Conservation (phyloP, 1,140 invertebrate species). For the Mizuhopecten yessoensis region DNA sequence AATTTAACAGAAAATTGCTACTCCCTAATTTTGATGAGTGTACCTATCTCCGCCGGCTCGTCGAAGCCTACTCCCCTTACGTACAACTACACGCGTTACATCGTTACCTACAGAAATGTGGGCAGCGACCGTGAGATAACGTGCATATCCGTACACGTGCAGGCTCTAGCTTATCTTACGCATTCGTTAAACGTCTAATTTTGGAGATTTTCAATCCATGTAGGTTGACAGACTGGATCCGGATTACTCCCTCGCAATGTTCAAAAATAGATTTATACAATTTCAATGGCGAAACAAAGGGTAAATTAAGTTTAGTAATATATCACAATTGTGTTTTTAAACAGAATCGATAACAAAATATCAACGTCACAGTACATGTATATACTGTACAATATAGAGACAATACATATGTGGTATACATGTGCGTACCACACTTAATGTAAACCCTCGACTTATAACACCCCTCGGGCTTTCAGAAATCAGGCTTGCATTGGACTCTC, state of each 20-base stretch:
- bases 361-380: too few relatives aligned
- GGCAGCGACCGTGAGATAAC: neutral
- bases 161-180: neutral
- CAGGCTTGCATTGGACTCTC: too few relatives aligned
- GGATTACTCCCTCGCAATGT: neutral
- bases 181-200: conserved; percentile 2
- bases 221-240: neutral
- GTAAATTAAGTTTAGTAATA: too few relatives aligned
- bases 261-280: too few relatives aligned
- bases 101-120: neutral
- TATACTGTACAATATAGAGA: too few relatives aligned
- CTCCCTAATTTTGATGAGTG: conserved; percentile 7
- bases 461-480: too few relatives aligned
- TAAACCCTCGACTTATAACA: too few relatives aligned
- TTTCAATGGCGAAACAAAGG: too few relatives aligned
- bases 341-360: too few relatives aligned
- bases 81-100: neutral
- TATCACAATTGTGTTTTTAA: too few relatives aligned
- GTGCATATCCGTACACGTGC: neutral
- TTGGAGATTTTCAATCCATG: neutral
- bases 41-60: neutral
- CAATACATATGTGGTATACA: too few relatives aligned
- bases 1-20: neutral
- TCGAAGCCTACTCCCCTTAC: neutral
- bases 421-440: too few relatives aligned